Conservation (phyloP, 1,140 invertebrate species). For the Ceratina calcarata region DNA sequence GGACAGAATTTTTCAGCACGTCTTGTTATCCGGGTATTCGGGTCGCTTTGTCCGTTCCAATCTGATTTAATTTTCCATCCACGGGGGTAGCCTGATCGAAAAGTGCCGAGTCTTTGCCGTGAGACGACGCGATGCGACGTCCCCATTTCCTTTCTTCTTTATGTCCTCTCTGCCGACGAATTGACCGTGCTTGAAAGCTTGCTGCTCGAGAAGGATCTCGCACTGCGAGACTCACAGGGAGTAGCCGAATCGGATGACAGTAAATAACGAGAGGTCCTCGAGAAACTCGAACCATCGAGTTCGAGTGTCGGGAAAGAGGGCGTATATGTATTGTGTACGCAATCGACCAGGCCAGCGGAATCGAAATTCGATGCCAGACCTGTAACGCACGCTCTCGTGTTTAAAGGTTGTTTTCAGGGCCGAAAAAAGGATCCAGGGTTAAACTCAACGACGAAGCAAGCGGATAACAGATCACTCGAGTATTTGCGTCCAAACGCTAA, state of each 20-base stretch:
- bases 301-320: constrained; percentile 47
- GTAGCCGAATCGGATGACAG: constrained; percentile 67
- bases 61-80: constrained; percentile 52
- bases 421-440: constrained; percentile 42
- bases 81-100: background rate
- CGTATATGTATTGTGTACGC: constrained; percentile 30
- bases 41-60: constrained; percentile 8
- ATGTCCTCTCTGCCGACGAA: background rate
- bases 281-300: constrained; percentile 65
- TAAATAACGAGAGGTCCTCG: constrained; percentile 73
- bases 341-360: constrained; percentile 63
- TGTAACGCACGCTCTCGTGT: constrained; percentile 53
- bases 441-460: constrained; percentile 44
- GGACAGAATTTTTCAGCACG: background rate
- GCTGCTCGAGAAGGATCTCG: background rate
- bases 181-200: constrained; percentile 1
- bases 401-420: constrained; percentile 58
- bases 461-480: constrained; percentile 41
- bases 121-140: constrained; percentile 5
- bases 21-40: background rate
- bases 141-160: background rate
- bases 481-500: constrained; percentile 14
- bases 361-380: constrained; percentile 70
- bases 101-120: constrained; percentile 22
- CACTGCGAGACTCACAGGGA: constrained; percentile 33